These are phyloP conservation scores for Drosophila pseudoobscura DNA, from an alignment of 1,140 invertebrate species.

Conservation along the genomic window DNA sequence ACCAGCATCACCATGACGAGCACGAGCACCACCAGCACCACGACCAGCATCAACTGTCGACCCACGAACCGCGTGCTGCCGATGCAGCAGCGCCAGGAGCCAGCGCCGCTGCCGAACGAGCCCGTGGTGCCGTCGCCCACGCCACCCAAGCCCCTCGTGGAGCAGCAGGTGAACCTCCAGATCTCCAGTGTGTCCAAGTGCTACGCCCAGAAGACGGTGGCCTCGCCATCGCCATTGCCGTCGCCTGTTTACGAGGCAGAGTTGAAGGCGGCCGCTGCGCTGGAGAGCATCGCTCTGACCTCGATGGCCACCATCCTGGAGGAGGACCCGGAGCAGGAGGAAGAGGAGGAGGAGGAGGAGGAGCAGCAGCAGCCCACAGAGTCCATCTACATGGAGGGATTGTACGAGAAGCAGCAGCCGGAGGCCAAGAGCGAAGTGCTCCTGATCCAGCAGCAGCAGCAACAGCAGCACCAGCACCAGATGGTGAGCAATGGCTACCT, in stretches of 20 bases:
- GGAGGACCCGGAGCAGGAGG: slow-evolving; percentile 10
- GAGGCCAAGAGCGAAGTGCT: slow-evolving; percentile 44
- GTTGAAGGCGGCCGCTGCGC: slow-evolving; percentile 60
- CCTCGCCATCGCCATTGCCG: slow-evolving; percentile 4
- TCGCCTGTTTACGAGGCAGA: slow-evolving; percentile 59
- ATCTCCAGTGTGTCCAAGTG: slow-evolving; percentile 36
- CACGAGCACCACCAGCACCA: slow-evolving; percentile 28
- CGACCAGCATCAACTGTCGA: slow-evolving; percentile 69
- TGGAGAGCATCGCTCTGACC: slow-evolving; percentile 48
- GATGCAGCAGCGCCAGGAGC: slow-evolving; percentile 85
- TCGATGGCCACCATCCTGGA: slow-evolving; percentile 33
- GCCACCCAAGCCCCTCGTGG: slow-evolving; percentile 50
- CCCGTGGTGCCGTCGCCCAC: slow-evolving; percentile 57
- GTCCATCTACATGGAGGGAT: slow-evolving; percentile 37
- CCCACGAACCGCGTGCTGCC: slow-evolving; percentile 91
- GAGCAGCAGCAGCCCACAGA: slow-evolving; percentile 71
- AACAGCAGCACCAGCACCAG: slow-evolving; percentile 41
- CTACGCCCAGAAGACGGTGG: slow-evolving; percentile 29
- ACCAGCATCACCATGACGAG: slow-evolving; percentile 35
- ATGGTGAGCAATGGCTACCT: slow-evolving; percentile 43
- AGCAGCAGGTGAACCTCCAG: slow-evolving; percentile 34
- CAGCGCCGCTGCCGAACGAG: slow-evolving; percentile 45
- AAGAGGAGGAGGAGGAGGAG: too few species aligned
- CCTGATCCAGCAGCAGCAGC: slow-evolving; percentile 54
- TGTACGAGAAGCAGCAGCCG: slow-evolving; percentile 54